Conservation (phyloP, 2,113 vertebrate genomes). For the Puntigrus tetrazona region DNA sequence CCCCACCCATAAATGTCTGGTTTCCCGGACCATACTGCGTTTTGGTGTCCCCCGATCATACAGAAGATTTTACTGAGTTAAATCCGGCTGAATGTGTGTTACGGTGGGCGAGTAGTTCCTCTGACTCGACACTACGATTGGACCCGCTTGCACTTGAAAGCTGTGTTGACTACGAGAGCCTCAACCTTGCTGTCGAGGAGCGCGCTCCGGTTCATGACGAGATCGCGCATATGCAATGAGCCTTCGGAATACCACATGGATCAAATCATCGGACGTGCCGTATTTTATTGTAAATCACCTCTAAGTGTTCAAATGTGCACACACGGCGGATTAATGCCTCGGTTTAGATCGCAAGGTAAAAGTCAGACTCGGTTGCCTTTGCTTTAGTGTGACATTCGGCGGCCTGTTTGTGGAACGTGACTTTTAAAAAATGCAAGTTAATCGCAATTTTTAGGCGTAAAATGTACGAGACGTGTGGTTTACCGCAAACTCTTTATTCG, state of each 20-base stretch:
- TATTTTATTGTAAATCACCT: neutral
- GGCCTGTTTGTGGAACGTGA: neutral
- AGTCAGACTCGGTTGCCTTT: neutral
- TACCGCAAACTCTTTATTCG: neutral
- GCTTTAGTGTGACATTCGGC: neutral
- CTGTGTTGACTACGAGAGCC: slow-evolving; percentile 60
- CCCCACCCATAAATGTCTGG: slow-evolving; percentile 99
- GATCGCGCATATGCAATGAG: slow-evolving; percentile 72
- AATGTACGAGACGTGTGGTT: neutral
- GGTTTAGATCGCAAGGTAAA: neutral
- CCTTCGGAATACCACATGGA: slow-evolving; percentile 18
- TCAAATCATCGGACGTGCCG: slow-evolving; percentile 4
- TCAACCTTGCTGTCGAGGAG: slow-evolving; percentile 71
- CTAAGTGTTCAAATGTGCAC: neutral
- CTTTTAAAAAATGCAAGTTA: neutral
- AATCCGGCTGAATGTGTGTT: slow-evolving; percentile 67
- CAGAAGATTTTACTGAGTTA: slow-evolving; percentile 73
- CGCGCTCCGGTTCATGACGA: slow-evolving; percentile 72
- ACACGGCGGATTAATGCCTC: neutral
- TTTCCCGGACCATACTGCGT: slow-evolving; percentile 98
- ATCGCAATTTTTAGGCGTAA: neutral
- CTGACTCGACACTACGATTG: slow-evolving; percentile 72
- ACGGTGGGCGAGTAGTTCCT: slow-evolving; percentile 65
- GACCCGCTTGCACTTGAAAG: slow-evolving; percentile 64
- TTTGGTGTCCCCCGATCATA: slow-evolving; percentile 77